Conservation (phyloP, 2,113 vertebrate species). For the Elanoides forficatus region DNA sequence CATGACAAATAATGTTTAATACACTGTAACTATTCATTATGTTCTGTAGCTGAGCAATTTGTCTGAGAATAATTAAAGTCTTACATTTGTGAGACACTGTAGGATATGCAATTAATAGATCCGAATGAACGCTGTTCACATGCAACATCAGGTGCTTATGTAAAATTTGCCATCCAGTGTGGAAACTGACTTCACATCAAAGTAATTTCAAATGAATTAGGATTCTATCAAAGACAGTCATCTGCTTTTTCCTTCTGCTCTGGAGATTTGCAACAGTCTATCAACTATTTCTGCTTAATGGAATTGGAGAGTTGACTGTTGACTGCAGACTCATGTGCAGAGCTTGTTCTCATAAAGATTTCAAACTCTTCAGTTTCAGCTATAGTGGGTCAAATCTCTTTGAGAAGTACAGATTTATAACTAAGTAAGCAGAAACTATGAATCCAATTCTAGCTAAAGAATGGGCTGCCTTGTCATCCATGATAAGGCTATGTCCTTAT, state of each 20-base stretch:
- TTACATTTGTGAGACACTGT: background rate
- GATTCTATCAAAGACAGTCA: background rate
- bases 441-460: background rate
- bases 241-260: background rate
- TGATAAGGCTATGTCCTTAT: background rate
- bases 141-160: background rate
- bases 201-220: background rate
- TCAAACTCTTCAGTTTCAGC: background rate
- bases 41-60: background rate
- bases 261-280: background rate
- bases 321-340: rapidly evolving
- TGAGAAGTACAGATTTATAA: background rate
- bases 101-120: background rate
- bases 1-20: background rate
- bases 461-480: background rate
- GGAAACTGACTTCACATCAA: background rate
- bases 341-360: background rate
- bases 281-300: background rate
- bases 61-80: background rate
- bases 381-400: background rate
- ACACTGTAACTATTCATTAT: background rate
- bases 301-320: background rate
- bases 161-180: background rate
- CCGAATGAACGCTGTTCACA: background rate
- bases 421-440: background rate